Percentiles rank a stretch among this genome's conserved stretches.
Conservation (phyloP, 2,113 vertebrate species). For the Phaetusa simplex region DNA sequence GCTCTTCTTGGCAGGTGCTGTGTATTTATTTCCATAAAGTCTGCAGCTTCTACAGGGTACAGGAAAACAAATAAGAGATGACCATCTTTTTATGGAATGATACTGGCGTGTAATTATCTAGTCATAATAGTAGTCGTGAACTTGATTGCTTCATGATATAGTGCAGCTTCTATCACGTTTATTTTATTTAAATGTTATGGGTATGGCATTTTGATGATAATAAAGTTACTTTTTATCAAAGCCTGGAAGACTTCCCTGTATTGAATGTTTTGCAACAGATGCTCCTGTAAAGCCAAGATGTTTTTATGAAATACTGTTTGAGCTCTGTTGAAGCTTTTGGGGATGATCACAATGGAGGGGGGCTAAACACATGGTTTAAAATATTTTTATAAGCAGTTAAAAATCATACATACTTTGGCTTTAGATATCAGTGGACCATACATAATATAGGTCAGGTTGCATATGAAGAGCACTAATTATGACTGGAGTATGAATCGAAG, state of each 20-base stretch:
- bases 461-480: background rate
- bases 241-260: background rate
- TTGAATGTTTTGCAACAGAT: background rate
- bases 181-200: background rate
- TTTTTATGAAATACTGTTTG: background rate
- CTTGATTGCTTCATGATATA: background rate
- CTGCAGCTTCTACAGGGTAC: rapidly evolving
- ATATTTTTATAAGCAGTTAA: background rate
- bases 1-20: background rate
- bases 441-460: background rate
- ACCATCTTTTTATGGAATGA: background rate
- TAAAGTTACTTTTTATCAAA: background rate
- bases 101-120: background rate
- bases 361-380: background rate
- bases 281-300: background rate
- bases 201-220: background rate
- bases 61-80: background rate
- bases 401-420: background rate
- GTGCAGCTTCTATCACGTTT: background rate
- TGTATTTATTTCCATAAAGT: background rate
- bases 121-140: background rate
- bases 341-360: background rate
- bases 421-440: background rate
- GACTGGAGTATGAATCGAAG: background rate
- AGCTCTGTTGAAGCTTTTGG: background rate